Evolutionary conservation across 2,113 vertebrate genomes (phyloP), one percentile per base, ranked within the genome.

Genomic region (Lasiurus borealis): DNA sequence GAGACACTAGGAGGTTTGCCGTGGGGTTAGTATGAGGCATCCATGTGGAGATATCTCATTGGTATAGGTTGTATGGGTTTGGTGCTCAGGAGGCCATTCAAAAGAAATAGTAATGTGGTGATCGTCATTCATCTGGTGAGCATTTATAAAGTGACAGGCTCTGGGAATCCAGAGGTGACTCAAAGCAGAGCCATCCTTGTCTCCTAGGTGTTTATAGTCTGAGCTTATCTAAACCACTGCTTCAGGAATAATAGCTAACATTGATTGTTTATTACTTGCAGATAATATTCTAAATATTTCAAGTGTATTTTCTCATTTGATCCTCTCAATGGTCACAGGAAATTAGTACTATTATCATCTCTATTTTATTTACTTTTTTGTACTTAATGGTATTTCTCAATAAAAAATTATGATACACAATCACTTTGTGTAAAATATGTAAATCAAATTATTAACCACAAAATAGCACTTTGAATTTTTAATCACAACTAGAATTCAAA

Each of bases 201-300:
- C 11, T 62, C 16, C 48, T 36, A 76, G 29, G 34, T 34, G 40
- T 69, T 71, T 13, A 68, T 2, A 83, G 25, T 82, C 72, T 90
- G 11, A 72, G 27, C 83, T 88, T 84, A 84, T 57, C 48, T 73
- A 84, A 95, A 62, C 40, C n/a, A 23, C 36, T 40, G 18, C 78
- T 34, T 94, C 46, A 48, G 12, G 27, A 94, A 85, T 92, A 88
- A 18, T 13, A 84, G 7, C 73, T 66, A 78, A 77, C 34, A 40
- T 34, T 72, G 72, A 83, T 27, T 46, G 5, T 62, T 52, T 92
- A 44, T 40, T 72, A 21, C 25, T 29, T 66, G 69, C 48, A 93
- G 34, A n/a, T n/a, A 83, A 57, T 77, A 31, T 40, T 93, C 44
- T 73, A 52, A 29, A 29, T 54, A 94, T 95, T 90, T 86, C 21